Conservation (phyloP, 2,113 vertebrate species). For the Mesitornis unicolor region DNA sequence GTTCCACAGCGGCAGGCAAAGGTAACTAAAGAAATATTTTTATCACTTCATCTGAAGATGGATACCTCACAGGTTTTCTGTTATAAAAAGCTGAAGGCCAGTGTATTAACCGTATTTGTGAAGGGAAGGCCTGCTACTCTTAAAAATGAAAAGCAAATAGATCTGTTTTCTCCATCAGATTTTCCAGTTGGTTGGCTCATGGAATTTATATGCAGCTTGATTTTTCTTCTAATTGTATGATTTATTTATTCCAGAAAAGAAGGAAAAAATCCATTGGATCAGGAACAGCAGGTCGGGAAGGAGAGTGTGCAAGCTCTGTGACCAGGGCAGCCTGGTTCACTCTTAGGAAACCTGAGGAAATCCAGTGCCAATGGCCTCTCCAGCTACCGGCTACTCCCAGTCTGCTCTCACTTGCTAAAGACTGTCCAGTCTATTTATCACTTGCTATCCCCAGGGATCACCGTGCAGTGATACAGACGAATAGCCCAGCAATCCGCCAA, state of each 20-base stretch:
- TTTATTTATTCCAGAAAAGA: constrained; percentile 6
- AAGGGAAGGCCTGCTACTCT: not conserved
- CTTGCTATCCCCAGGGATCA: not conserved
- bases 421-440: constrained; percentile 18
- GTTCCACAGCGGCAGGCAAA: not conserved
- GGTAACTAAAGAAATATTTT: not conserved
- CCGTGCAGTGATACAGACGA: not conserved
- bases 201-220: not conserved
- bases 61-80: not conserved
- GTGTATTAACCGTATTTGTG: not conserved
- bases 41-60: not conserved
- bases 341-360: not conserved
- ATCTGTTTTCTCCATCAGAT: not conserved
- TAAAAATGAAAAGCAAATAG: not conserved
- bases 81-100: not conserved
- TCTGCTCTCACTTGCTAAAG: not conserved
- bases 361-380: not conserved
- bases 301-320: not conserved
- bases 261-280: not conserved
- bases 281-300: not conserved
- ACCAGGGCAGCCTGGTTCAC: not conserved
- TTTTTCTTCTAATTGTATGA: not conserved
- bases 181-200: not conserved
- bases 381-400: not conserved
- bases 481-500: constrained; percentile 35